Evolutionary conservation across 2,113 vertebrate genomes (phyloP).

Genomic region (Oncorhynchus masou): DNA sequence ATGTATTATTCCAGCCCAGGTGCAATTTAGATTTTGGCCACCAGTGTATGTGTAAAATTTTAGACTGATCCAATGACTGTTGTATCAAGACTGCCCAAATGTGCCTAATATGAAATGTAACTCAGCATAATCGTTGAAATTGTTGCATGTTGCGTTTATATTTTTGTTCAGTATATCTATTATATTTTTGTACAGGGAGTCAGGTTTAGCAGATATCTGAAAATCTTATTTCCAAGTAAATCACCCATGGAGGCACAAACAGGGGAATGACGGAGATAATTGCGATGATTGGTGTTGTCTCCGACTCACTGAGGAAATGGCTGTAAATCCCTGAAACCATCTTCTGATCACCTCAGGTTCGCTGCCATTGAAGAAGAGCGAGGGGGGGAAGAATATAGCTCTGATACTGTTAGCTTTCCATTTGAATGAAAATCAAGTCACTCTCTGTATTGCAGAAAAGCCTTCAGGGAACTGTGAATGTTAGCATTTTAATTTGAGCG

Average conservation of each 20-base stretch:
- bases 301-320: constrained; percentile 45
- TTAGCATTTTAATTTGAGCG: constrained; percentile 45
- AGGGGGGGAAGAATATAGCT: constrained; percentile 1
- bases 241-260: constrained; percentile 40
- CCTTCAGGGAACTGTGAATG: constrained; percentile 45
- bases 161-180: not conserved
- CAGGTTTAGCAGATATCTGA: constrained; percentile 26
- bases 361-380: constrained; percentile 1
- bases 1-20: no score
- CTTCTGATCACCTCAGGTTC: constrained; percentile 44
- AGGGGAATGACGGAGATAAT: constrained; percentile 54
- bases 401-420: constrained; percentile 43
- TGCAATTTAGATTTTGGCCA: no score
- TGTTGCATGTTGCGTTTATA: no score
- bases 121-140: no score
- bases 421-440: constrained; percentile 61
- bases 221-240: constrained; percentile 59
- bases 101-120: no score
- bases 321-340: constrained; percentile 50
- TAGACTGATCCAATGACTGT: no score
- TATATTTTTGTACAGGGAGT: constrained; percentile 25
- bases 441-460: constrained; percentile 45
- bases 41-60: no score
- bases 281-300: constrained; percentile 56
- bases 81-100: no score